Percentiles rank a stretch among this genome's conserved stretches.
phyloP scores from a whole-genome alignment of 2,888 invertebrate species.

The Clivina fossor region DNA sequence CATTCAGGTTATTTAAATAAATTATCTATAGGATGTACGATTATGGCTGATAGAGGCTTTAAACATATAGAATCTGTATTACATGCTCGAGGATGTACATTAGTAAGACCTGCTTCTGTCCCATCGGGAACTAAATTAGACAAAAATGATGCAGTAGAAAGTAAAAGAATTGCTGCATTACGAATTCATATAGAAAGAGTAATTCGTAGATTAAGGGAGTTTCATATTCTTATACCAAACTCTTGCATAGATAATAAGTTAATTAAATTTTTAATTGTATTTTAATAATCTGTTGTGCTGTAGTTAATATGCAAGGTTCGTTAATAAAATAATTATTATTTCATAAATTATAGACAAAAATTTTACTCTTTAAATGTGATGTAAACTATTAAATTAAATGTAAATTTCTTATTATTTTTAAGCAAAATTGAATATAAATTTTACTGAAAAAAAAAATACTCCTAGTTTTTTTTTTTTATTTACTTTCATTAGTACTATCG shows the following conservation, averaged over 20 bases:
- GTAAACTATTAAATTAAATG: no score
- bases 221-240: conserved; percentile 39
- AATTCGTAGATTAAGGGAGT: conserved; percentile 42
- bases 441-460: no score
- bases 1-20: conserved; percentile 38
- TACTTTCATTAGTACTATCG: no score
- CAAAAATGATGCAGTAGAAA: conserved; percentile 39
- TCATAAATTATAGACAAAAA: no score
- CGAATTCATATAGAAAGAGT: conserved; percentile 46
- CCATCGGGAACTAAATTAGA: conserved; percentile 26
- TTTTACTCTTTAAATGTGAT: no score
- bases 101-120: conserved; percentile 41
- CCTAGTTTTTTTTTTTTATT: no score
- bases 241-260: conserved; percentile 38
- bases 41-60: conserved; percentile 42
- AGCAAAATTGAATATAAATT: no score
- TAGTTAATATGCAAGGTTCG: no score
- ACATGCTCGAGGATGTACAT: no score
- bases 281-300: no score
- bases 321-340: no score
- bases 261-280: conserved; percentile 29
- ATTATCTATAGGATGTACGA: conserved; percentile 26
- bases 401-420: no score
- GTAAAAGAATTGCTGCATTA: conserved; percentile 42
- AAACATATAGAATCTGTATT: conserved; percentile 41